These are phyloP conservation scores for Leptinotarsa defecta DNA, from an alignment of 1,140 invertebrate species.

Conservation along the genomic window DNA sequence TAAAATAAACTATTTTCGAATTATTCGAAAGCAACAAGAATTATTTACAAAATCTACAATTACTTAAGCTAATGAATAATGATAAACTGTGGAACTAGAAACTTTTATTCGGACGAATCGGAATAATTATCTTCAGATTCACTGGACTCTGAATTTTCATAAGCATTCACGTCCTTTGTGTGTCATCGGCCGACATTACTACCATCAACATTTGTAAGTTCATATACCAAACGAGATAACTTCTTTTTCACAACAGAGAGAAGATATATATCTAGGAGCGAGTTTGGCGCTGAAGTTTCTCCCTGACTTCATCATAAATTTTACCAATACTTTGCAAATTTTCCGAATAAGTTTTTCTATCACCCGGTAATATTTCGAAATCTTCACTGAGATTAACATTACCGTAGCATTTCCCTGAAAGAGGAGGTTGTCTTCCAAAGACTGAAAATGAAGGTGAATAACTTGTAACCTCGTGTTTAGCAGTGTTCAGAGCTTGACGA, in stretches of 20 bases:
- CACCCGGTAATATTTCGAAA: constrained; percentile 7
- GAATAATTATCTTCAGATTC: constrained; percentile 4
- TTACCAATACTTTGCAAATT: too few relatives aligned
- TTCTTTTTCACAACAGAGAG: neutral
- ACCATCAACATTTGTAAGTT: constrained; percentile 8
- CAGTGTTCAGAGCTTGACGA: constrained; percentile 19
- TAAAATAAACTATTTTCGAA: too few relatives aligned
- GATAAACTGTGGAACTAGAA: too few relatives aligned
- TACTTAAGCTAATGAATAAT: too few relatives aligned
- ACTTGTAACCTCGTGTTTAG: constrained; percentile 16
- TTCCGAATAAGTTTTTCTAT: constrained; percentile 4
- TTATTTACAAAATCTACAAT: too few relatives aligned
- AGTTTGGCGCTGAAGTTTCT: constrained; percentile 10
- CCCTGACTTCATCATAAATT: neutral
- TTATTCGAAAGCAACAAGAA: too few relatives aligned
- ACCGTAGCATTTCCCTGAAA: constrained; percentile 13
- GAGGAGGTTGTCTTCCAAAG: constrained; percentile 24
- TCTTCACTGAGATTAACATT: neutral
- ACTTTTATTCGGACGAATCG: too few relatives aligned
- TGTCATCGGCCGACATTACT: neutral
- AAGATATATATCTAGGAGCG: constrained; percentile 17
- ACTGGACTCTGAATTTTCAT: constrained; percentile 2
- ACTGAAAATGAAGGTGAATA: constrained; percentile 7
- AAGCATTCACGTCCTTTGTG: constrained; percentile 8
- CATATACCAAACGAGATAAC: neutral